These are phyloP conservation scores for Alsophila aescularia DNA, from an alignment of 2,888 invertebrate genomes.

Conservation along the genomic window DNA sequence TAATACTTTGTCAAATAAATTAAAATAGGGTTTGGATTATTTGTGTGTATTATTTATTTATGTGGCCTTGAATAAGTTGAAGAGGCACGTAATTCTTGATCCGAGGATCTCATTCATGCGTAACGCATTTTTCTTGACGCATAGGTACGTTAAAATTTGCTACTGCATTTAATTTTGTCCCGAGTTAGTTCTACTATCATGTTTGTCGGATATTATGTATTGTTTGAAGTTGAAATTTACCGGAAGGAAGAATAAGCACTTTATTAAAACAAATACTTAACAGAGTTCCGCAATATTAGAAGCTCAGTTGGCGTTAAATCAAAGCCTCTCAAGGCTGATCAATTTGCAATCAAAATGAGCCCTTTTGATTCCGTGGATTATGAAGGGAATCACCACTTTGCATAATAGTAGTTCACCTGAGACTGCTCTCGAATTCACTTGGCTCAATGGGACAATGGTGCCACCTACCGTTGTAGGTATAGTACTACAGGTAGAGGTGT, in stretches of 20 bases:
- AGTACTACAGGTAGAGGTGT: neutral
- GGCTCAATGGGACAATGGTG: constrained; percentile 36
- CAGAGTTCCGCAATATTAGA: neutral
- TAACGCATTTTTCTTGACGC: neutral
- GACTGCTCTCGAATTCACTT: constrained; percentile 33
- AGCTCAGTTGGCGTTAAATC: constrained; percentile 15
- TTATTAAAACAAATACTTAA: neutral
- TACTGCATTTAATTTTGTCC: too few relatives aligned
- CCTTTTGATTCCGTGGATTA: constrained; percentile 36
- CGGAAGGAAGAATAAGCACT: too few relatives aligned
- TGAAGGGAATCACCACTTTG: constrained; percentile 37
- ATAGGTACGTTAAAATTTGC: neutral
- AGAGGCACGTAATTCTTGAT: neutral
- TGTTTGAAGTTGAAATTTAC: too few relatives aligned
- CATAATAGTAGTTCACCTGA: constrained; percentile 40
- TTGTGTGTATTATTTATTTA: constrained; percentile 22
- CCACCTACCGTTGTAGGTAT: constrained; percentile 6
- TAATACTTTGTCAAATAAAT: constrained; percentile 36
- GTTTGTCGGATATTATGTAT: too few relatives aligned
- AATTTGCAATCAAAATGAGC: constrained; percentile 43
- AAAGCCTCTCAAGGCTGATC: constrained; percentile 25
- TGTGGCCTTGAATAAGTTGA: constrained; percentile 11
- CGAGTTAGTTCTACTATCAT: too few relatives aligned
- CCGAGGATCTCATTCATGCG: neutral
- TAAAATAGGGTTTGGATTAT: constrained; percentile 23